Evolutionary conservation across 2,888 invertebrate genomes (phyloP).

Genomic region (Oxytorus armatus): DNA sequence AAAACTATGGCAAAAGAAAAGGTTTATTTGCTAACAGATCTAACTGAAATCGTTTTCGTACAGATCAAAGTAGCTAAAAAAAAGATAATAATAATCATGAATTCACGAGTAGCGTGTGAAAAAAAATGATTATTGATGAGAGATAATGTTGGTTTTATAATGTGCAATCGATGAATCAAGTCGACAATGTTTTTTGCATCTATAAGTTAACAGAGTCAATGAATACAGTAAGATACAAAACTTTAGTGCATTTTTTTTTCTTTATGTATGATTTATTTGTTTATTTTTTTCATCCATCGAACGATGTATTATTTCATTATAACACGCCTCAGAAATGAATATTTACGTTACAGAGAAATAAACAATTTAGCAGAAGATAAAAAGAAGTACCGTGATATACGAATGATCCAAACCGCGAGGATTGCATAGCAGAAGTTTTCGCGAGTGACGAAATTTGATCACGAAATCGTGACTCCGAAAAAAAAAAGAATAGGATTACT

Average conservation of each 20-base stretch:
- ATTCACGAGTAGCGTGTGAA: conserved; percentile 12
- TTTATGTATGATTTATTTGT: conserved; percentile 60
- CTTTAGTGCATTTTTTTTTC: conserved; percentile 42
- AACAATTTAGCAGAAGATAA: conserved; percentile 75
- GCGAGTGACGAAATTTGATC: too few species aligned
- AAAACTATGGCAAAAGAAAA: too few species aligned
- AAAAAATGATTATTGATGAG: conserved; percentile 29
- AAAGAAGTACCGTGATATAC: too few species aligned
- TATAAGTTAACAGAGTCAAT: conserved; percentile 51
- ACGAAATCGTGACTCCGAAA: too few species aligned
- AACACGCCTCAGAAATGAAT: conserved; percentile 70
- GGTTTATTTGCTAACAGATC: conserved; percentile 38
- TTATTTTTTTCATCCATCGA: conserved; percentile 67
- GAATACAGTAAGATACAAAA: conserved; percentile 49
- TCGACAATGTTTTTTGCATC: conserved; percentile 33
- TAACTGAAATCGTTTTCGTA: conserved; percentile 40
- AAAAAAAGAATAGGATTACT: too few species aligned
- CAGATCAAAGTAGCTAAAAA: too few species aligned
- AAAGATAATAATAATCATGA: too few species aligned
- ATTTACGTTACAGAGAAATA: conserved; percentile 76
- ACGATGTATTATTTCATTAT: conserved; percentile 75
- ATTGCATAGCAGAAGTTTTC: too few species aligned
- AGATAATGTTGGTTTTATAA: conserved; percentile 52
- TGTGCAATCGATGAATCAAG: conserved; percentile 26
- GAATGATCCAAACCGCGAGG: too few species aligned